Evolutionary conservation across 1,140 invertebrate species (phyloP).

Genomic region (Holcopasites calliopsidis): DNA sequence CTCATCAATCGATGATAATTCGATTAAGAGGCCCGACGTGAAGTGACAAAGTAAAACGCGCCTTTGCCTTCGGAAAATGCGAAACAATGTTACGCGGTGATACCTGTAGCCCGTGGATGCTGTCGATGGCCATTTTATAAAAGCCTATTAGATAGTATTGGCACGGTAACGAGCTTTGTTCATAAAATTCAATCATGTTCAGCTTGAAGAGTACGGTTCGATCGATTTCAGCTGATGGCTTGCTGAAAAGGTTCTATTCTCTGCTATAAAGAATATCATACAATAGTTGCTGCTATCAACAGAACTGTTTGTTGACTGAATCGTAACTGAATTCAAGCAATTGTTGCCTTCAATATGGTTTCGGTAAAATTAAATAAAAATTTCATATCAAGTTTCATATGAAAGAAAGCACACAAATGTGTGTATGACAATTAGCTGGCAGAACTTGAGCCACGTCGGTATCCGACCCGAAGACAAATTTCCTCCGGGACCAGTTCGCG

Average conservation of each 20-base stretch:
- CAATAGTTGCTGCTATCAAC: not conserved
- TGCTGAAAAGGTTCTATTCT: not conserved
- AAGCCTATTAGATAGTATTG: slow-evolving; percentile 5
- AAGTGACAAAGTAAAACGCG: not conserved
- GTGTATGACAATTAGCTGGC: slow-evolving; percentile 44
- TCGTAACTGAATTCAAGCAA: no score
- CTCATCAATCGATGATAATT: not conserved
- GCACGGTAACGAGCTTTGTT: not conserved
- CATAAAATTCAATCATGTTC: slow-evolving; percentile 18
- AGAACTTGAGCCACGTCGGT: slow-evolving; percentile 15
- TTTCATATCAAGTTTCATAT: not conserved
- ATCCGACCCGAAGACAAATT: slow-evolving; percentile 58
- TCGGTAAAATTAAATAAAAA: no score
- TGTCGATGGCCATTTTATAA: not conserved
- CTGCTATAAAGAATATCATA: no score
- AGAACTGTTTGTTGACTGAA: not conserved
- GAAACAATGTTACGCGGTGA: not conserved
- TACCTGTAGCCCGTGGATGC: not conserved
- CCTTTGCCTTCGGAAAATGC: not conserved
- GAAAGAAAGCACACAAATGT: not conserved
- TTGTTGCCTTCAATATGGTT: not conserved
- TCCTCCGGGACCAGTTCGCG: slow-evolving; percentile 63
- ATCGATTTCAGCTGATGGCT: slow-evolving; percentile 8
- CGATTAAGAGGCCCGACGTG: not conserved
- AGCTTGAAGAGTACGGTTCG: not conserved